Evolutionary conservation across 2,888 invertebrate species (phyloP).

Genomic region (Melanotus villosus): DNA sequence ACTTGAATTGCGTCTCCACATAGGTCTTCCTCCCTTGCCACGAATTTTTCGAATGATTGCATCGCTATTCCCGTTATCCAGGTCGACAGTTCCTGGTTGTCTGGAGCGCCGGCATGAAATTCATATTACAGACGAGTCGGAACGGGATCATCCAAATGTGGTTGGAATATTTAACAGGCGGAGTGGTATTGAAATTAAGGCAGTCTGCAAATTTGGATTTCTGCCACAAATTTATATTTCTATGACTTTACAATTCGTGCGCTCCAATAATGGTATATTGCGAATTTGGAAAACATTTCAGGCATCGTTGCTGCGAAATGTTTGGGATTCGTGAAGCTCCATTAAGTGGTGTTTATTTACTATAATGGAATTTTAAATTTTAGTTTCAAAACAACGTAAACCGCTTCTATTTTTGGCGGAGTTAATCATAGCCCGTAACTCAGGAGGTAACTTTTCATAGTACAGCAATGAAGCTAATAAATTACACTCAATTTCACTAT

Average conservation of each 20-base stretch:
- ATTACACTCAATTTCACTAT: not conserved
- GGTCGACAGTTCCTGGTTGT: conserved; percentile 32
- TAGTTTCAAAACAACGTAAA: not conserved
- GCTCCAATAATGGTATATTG: not conserved
- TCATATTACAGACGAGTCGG: conserved; percentile 35
- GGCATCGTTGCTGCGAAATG: not conserved
- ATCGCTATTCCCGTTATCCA: conserved; percentile 30
- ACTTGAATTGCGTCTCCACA: not conserved
- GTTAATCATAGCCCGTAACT: conserved; percentile 12
- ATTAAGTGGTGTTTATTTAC: conserved; percentile 20
- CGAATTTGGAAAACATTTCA: not conserved
- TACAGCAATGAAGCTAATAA: not conserved
- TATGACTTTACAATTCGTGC: not conserved
- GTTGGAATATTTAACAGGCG: conserved; percentile 37
- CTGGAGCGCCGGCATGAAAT: conserved; percentile 28
- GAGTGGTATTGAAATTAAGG: conserved; percentile 25
- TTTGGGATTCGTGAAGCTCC: conserved; percentile 3
- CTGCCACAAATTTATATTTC: too few species aligned
- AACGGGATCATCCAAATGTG: conserved; percentile 37
- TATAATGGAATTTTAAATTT: conserved; percentile 24
- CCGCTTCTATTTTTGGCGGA: conserved; percentile 16
- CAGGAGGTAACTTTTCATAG: conserved; percentile 2
- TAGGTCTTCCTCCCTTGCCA: not conserved
- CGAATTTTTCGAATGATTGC: conserved; percentile 35
- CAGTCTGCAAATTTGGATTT: conserved; percentile 2